These are phyloP conservation scores for Temnothorax unifasciatus DNA, from an alignment of 2,888 invertebrate species.

Conservation along the genomic window DNA sequence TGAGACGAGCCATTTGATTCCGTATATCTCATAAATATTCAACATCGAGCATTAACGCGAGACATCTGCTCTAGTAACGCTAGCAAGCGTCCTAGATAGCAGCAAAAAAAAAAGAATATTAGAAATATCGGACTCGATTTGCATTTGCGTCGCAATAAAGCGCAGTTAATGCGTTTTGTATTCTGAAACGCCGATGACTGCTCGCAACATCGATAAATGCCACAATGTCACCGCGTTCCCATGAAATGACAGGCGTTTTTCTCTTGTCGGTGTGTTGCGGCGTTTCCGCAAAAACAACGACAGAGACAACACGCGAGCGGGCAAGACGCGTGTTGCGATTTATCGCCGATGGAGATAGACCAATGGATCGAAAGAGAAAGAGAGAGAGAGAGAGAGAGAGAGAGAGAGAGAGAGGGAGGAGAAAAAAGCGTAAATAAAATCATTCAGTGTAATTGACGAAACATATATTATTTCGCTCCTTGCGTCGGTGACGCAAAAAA, in stretches of 20 bases:
- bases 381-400: not conserved
- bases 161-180: slow-evolving; percentile 42
- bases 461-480: slow-evolving; percentile 8
- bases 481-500: not conserved
- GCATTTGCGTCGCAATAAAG: slow-evolving; percentile 43
- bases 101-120: slow-evolving; percentile 17
- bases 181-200: slow-evolving; percentile 28
- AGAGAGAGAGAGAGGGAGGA: not conserved
- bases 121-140: slow-evolving; percentile 42
- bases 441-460: slow-evolving; percentile 25
- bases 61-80: slow-evolving; percentile 7
- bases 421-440: not conserved
- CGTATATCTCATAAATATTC: slow-evolving; percentile 42
- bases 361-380: not conserved
- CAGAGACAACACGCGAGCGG: slow-evolving; percentile 26
- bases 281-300: slow-evolving; percentile 46
- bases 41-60: not conserved
- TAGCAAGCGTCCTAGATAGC: slow-evolving; percentile 4
- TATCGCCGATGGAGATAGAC: not conserved
- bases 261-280: slow-evolving; percentile 26
- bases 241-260: slow-evolving; percentile 54
- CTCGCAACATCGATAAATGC: slow-evolving; percentile 54
- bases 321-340: slow-evolving; percentile 36
- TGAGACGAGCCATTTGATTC: not conserved
- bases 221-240: slow-evolving; percentile 56